A percentile compares a stretch with the other conserved stretches of the same genome.
Evolutionary conservation across 2,113 vertebrate species (phyloP).

Genomic region (Sitta europaea): DNA sequence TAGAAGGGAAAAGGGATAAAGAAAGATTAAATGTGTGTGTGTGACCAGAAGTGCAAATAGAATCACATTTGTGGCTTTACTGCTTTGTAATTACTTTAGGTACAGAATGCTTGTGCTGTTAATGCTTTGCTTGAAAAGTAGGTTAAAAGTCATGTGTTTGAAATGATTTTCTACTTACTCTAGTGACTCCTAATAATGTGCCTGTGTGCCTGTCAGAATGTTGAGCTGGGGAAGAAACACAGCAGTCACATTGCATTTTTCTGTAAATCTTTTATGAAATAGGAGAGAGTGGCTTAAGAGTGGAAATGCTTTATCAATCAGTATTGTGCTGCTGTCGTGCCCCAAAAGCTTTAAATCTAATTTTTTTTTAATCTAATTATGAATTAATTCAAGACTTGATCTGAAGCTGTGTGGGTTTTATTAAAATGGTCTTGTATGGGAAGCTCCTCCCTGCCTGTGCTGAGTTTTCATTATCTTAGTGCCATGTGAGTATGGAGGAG

Average conservation of each 20-base stretch:
- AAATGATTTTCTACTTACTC: slow-evolving; percentile 57
- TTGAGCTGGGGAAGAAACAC: not conserved
- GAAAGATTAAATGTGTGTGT: not conserved
- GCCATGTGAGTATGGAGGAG: not conserved
- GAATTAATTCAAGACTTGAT: not conserved
- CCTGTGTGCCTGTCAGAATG: slow-evolving; percentile 45
- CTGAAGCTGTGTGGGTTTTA: not conserved
- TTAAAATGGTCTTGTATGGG: not conserved
- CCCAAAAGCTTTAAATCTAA: not conserved
- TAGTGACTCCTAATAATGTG: slow-evolving; percentile 53
- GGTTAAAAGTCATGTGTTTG: slow-evolving; percentile 63
- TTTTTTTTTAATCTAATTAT: not conserved
- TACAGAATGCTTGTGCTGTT: slow-evolving; percentile 24
- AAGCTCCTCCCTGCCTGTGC: not conserved
- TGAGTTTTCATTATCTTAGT: not conserved
- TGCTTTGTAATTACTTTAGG: not conserved
- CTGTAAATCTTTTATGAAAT: slow-evolving; percentile 8
- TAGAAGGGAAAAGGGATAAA: not conserved
- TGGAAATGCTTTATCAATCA: slow-evolving; percentile 27
- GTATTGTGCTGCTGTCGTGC: slow-evolving; percentile 6
- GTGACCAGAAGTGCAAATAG: not conserved
- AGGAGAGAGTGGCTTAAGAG: not conserved
- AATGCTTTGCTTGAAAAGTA: slow-evolving; percentile 41
- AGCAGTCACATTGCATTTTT: slow-evolving; percentile 48
- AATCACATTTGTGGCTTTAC: slow-evolving; percentile 9